These are phyloP conservation scores for Nyctalus aviator DNA, from an alignment of 2,797 vertebrate species.

Conservation along the genomic window DNA sequence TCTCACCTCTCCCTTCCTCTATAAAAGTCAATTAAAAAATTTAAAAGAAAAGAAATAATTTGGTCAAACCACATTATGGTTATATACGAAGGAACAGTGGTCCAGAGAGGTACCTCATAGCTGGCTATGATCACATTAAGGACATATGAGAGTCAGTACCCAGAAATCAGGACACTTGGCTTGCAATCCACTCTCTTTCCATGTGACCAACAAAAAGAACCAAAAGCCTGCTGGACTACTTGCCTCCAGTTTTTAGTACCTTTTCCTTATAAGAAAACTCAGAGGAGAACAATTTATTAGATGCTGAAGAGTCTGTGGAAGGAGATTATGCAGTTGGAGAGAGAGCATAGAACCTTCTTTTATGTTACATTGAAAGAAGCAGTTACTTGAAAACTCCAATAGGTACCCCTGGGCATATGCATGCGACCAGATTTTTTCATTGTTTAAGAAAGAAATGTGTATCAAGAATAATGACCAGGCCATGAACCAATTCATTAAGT, in stretches of 20 bases:
- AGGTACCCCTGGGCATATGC: background rate
- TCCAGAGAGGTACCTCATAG: background rate
- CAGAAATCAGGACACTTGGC: background rate
- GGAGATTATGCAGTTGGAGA: background rate
- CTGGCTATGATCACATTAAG: background rate
- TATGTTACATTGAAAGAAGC: background rate
- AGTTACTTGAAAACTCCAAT: background rate
- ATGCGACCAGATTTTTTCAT: background rate
- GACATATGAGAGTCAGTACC: background rate
- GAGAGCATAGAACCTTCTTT: background rate
- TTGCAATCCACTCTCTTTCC: background rate
- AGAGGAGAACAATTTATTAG: background rate
- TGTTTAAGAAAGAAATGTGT: background rate
- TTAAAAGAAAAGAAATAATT: background rate
- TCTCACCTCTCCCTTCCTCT: background rate
- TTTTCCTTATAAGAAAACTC: background rate
- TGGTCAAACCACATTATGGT: background rate
- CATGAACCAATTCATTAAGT: background rate
- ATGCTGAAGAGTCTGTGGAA: background rate
- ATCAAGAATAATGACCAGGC: background rate
- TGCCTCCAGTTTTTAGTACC: background rate
- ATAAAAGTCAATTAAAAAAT: background rate
- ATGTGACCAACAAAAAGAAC: background rate
- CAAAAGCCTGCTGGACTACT: background rate
- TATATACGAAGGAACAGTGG: background rate